A percentile compares a stretch with the other conserved stretches of the same genome.
phyloP scores from a whole-genome alignment of 2,797 vertebrate species.

The Oryzias sinensis region DNA sequence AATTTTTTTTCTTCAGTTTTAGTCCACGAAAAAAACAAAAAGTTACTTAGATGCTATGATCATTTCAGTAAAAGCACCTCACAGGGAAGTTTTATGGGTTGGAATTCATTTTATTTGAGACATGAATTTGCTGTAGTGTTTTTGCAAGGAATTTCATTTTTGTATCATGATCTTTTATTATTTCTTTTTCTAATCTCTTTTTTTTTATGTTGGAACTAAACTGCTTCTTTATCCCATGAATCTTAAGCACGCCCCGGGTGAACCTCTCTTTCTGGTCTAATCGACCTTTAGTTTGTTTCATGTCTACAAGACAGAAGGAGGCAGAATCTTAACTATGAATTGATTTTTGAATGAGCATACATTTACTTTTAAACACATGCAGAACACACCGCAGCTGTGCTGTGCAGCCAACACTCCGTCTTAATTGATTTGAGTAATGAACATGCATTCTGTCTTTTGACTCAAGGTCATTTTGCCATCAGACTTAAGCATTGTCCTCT shows the following conservation, averaged over 20 bases:
- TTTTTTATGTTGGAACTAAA: slow-evolving; percentile 22
- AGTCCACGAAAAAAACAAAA: too few species aligned
- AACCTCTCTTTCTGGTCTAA: slow-evolving; percentile 47
- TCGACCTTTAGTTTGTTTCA: slow-evolving; percentile 63
- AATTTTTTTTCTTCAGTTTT: too few species aligned
- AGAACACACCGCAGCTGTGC: slow-evolving; percentile 62
- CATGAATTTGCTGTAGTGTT: too few species aligned
- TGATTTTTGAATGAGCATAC: slow-evolving; percentile 80
- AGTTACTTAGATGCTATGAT: too few species aligned
- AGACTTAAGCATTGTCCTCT: slow-evolving; percentile 54
- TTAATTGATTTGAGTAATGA: slow-evolving; percentile 79
- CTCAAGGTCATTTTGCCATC: slow-evolving; percentile 74
- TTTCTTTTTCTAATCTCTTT: slow-evolving; percentile 14
- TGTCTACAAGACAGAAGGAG: slow-evolving; percentile 50
- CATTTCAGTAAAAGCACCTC: too few species aligned
- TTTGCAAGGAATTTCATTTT: not conserved
- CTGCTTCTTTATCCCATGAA: slow-evolving; percentile 44
- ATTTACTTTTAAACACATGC: slow-evolving; percentile 77
- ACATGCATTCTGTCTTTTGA: slow-evolving; percentile 62
- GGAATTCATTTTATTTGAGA: too few species aligned
- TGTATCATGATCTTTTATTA: slow-evolving; percentile 18
- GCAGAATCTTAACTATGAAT: slow-evolving; percentile 68
- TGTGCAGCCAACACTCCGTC: slow-evolving; percentile 65
- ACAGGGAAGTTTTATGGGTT: too few species aligned
- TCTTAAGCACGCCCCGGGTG: slow-evolving; percentile 40